Conservation (phyloP, 2,797 vertebrate genomes). For the Delichon dasypus region DNA sequence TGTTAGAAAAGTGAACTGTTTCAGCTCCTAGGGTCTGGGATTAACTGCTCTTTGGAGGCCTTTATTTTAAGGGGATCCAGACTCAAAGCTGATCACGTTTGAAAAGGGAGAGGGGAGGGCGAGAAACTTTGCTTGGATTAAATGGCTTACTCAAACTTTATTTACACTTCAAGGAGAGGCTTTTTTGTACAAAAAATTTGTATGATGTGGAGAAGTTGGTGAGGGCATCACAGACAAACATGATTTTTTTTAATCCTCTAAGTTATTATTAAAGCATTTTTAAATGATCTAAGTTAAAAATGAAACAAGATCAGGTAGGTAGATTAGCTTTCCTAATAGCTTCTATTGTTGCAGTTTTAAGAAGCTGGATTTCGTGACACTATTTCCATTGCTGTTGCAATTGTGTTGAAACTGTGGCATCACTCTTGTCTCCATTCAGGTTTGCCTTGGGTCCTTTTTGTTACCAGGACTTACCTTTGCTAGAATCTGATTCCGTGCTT, state of each 20-base stretch:
- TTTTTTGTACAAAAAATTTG: neutral
- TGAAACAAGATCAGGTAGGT: neutral
- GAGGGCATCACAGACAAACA: neutral
- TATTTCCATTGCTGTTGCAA: neutral
- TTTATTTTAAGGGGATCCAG: neutral
- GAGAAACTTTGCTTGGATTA: neutral
- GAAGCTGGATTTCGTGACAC: neutral
- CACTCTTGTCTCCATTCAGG: neutral
- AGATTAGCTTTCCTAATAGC: neutral
- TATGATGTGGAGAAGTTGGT: neutral
- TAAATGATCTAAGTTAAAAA: neutral
- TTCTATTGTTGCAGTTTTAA: neutral
- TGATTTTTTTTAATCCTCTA: neutral
- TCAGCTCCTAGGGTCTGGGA: neutral
- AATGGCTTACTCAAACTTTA: neutral
- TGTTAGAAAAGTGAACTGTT: constrained; percentile 14
- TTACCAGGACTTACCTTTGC: neutral
- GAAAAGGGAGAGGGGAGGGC: neutral
- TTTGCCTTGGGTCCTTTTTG: neutral
- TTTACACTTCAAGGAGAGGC: neutral
- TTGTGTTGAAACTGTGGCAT: neutral
- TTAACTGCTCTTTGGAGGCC: neutral
- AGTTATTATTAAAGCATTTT: neutral
- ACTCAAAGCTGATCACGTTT: neutral
- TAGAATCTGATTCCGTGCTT: neutral